phyloP scores from a whole-genome alignment of 2,888 invertebrate genomes.

The Zele albiditarsus region DNA sequence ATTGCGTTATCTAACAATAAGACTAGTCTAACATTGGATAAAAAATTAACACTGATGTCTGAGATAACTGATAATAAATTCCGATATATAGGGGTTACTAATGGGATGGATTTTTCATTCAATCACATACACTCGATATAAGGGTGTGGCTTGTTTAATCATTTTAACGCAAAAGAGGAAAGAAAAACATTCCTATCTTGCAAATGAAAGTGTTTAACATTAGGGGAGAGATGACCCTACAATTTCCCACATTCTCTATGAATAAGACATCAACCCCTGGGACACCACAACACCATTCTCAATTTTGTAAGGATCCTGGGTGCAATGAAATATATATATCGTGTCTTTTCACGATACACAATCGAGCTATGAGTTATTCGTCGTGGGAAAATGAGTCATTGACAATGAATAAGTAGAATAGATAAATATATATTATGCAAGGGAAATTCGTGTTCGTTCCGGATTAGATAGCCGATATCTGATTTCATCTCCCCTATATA shows the following conservation, averaged over 20 bases:
- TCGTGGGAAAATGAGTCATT: neutral
- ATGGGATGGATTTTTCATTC: neutral
- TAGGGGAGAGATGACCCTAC: neutral
- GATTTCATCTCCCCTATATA: neutral
- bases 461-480: slow-evolving; percentile 1
- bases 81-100: neutral
- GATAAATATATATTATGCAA: slow-evolving; percentile 1
- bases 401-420: neutral
- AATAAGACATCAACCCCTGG: slow-evolving; percentile 14
- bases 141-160: slow-evolving; percentile 5
- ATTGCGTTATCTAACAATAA: neutral
- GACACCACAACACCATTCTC: neutral
- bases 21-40: neutral
- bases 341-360: neutral
- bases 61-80: neutral
- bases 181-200: neutral
- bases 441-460: neutral
- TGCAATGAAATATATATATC: neutral
- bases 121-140: neutral
- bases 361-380: neutral
- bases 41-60: neutral
- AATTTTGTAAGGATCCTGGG: neutral
- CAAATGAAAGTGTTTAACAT: neutral
- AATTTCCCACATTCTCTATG: slow-evolving; percentile 16
- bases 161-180: neutral